A percentile compares a stretch with the other conserved stretches of the same genome.
Evolutionary conservation across 2,797 vertebrate species (phyloP).

Genomic region (Propithecus perrieri): DNA sequence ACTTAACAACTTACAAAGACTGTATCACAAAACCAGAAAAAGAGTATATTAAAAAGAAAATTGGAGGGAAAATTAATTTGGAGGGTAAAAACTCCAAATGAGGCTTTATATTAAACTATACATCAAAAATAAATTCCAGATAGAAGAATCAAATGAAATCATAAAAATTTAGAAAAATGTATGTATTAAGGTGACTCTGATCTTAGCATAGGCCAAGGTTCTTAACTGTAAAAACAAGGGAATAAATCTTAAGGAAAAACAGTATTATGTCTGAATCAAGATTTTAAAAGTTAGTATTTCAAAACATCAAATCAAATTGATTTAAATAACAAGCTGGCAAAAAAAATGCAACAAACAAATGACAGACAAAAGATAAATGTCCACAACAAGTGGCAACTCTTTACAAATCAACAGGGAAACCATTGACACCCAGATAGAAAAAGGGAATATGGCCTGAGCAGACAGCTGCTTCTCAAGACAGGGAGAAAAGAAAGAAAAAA

Average conservation of each 20-base stretch:
- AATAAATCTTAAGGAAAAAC: slow-evolving; percentile 32
- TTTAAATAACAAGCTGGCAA: slow-evolving; percentile 13
- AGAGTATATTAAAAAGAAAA: not conserved
- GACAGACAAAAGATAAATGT: slow-evolving; percentile 12
- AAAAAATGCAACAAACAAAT: not conserved
- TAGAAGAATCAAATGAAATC: not conserved
- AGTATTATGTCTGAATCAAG: not conserved
- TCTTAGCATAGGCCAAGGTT: not conserved
- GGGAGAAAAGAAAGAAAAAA: not conserved
- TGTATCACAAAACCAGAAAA: not conserved
- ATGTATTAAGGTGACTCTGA: not conserved
- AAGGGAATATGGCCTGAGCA: not conserved
- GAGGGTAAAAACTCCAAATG: not conserved
- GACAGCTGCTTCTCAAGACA: not conserved
- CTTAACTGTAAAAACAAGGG: not conserved
- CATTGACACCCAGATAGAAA: not conserved
- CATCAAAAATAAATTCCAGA: not conserved
- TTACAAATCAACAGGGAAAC: not conserved
- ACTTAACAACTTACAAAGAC: not conserved
- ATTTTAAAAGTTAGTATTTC: slow-evolving; percentile 6
- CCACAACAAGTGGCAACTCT: not conserved
- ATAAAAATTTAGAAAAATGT: not conserved
- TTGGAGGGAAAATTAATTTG: slow-evolving; percentile 5
- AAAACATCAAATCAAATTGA: slow-evolving; percentile 43
- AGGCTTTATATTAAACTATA: not conserved